These are phyloP conservation scores for Ephialtes manifestator DNA, from an alignment of 2,888 invertebrate species.

Conservation along the genomic window DNA sequence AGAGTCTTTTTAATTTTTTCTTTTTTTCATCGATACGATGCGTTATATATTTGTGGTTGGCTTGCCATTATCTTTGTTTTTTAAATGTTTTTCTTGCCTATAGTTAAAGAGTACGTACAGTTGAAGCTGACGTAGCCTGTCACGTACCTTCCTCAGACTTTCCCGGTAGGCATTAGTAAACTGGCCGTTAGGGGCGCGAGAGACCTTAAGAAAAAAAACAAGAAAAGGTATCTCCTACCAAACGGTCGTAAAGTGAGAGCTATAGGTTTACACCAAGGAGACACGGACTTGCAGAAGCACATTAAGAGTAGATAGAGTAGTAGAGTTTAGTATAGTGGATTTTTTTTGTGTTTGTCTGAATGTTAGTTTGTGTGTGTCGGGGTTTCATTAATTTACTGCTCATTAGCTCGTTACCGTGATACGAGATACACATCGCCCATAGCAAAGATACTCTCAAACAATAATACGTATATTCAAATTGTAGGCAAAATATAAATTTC, in stretches of 20 bases:
- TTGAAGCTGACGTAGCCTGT: constrained; percentile 74
- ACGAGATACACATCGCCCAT: constrained; percentile 66
- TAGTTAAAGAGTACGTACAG: constrained; percentile 78
- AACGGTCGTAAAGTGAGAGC: constrained; percentile 74
- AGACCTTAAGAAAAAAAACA: constrained; percentile 89
- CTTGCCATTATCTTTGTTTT: constrained; percentile 45
- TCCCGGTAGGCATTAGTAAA: constrained; percentile 91
- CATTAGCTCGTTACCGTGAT: constrained; percentile 44
- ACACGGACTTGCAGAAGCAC: constrained; percentile 81
- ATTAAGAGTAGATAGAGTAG: constrained; percentile 70
- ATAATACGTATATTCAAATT: constrained; percentile 56
- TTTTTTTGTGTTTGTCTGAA: constrained; percentile 32
- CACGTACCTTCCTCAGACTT: constrained; percentile 87
- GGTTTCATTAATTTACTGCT: constrained; percentile 19
- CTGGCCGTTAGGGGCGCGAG: constrained; percentile 89
- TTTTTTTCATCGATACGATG: constrained; percentile 28
- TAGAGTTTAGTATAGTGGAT: constrained; percentile 15
- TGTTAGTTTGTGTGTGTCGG: constrained; percentile 45
- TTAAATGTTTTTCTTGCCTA: constrained; percentile 56
- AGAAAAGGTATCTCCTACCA: constrained; percentile 84
- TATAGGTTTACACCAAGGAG: constrained; percentile 78
- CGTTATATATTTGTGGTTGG: constrained; percentile 34
- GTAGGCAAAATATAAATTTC: constrained; percentile 23
- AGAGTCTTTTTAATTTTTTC: constrained; percentile 16
- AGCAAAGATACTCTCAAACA: constrained; percentile 62